Evolutionary conservation across 2,113 vertebrate genomes (phyloP).

Genomic region (Ammodytes marinus): DNA sequence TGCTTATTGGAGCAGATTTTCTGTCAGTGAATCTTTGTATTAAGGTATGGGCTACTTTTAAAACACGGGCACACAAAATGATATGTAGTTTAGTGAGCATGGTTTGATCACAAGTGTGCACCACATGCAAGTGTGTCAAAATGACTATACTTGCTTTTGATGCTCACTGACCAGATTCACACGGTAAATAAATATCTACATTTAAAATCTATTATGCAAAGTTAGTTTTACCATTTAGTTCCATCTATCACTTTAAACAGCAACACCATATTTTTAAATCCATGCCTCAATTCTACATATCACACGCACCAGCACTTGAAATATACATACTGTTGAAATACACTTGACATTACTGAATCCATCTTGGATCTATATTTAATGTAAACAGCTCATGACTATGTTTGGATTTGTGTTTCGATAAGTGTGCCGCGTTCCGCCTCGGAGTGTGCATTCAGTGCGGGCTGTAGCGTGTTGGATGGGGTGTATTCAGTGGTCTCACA

Average conservation of each 20-base stretch:
- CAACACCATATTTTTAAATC: background rate
- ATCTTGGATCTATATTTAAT: slow-evolving; percentile 41
- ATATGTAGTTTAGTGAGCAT: background rate
- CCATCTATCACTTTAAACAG: background rate
- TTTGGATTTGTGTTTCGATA: slow-evolving; percentile 37
- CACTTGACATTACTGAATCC: slow-evolving; percentile 12
- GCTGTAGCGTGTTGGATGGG: background rate
- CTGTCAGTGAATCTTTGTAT: background rate
- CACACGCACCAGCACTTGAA: background rate
- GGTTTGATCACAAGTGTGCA: background rate
- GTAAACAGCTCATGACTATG: slow-evolving; percentile 3
- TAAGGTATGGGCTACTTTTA: background rate
- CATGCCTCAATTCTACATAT: too few species aligned
- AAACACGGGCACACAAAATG: background rate
- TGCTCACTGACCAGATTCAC: background rate
- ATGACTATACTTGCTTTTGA: background rate
- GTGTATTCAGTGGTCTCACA: slow-evolving; percentile 50
- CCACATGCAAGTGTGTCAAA: background rate
- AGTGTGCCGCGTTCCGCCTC: background rate
- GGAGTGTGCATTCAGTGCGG: slow-evolving; percentile 18
- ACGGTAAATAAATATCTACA: background rate
- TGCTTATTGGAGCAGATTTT: background rate
- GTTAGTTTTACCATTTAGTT: background rate
- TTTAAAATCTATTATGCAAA: background rate
- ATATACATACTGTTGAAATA: slow-evolving; percentile 17